phyloP scores from a whole-genome alignment of 2,888 invertebrate species.

The Bombyx huttoni region DNA sequence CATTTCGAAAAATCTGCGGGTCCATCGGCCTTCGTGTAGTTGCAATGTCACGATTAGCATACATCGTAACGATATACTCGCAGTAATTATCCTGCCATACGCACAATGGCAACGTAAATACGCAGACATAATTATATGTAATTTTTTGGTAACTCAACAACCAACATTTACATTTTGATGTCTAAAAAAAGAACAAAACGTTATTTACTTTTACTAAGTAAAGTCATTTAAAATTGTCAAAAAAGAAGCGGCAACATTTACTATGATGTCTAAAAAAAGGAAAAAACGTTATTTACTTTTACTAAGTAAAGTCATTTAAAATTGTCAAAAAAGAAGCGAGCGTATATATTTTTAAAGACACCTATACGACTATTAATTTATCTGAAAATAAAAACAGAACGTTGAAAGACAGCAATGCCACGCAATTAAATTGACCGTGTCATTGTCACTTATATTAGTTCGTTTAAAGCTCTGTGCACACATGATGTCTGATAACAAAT shows the following conservation, averaged over 20 bases:
- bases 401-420: slow-evolving; percentile 21
- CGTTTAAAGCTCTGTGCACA: slow-evolving; percentile 20
- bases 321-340: background rate
- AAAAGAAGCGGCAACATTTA: background rate
- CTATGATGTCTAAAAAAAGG: background rate
- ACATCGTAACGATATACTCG: slow-evolving; percentile 11
- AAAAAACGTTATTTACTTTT: no score
- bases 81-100: slow-evolving; percentile 11
- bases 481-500: slow-evolving; percentile 24
- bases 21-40: slow-evolving; percentile 14
- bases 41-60: slow-evolving; percentile 25
- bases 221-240: background rate
- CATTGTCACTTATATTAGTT: slow-evolving; percentile 39
- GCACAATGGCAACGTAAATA: background rate
- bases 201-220: background rate
- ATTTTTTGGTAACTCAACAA: background rate
- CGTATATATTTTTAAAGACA: no score
- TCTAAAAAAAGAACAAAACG: no score
- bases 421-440: slow-evolving; percentile 34
- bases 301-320: background rate
- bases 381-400: slow-evolving; percentile 13
- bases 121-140: background rate
- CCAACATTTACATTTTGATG: background rate
- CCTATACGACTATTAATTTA: background rate
- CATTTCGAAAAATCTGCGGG: slow-evolving; percentile 12